A percentile compares a stretch with the other conserved stretches of the same genome.
Evolutionary conservation across 2,888 invertebrate genomes (phyloP).

Genomic region (Micropterix aruncella): DNA sequence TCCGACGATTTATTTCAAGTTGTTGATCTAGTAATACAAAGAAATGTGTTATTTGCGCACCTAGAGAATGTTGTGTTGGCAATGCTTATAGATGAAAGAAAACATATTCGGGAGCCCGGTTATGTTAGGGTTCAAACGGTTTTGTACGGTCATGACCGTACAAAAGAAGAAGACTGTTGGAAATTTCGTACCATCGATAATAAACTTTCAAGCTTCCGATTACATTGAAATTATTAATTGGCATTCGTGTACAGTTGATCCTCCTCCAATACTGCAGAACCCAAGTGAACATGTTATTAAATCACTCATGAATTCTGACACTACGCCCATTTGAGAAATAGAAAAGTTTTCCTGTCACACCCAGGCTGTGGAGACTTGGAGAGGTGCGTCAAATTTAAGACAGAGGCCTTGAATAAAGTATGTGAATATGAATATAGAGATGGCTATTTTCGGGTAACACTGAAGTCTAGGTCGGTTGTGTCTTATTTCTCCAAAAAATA

Average conservation of each 20-base stretch:
- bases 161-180: too few relatives aligned
- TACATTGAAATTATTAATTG: background rate
- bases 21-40: too few relatives aligned
- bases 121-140: background rate
- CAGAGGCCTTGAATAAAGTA: background rate
- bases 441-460: background rate
- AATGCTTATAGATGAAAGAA: background rate
- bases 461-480: too few relatives aligned
- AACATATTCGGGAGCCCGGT: background rate
- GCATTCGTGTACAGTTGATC: background rate
- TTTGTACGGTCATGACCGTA: too few relatives aligned
- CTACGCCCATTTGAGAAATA: background rate
- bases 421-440: background rate
- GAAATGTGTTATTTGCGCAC: too few relatives aligned
- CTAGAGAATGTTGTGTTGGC: too few relatives aligned
- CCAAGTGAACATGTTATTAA: background rate
- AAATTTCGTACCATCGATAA: background rate
- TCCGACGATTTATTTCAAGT: too few relatives aligned
- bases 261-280: background rate
- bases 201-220: background rate
- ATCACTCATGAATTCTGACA: background rate
- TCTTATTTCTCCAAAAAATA: background rate
- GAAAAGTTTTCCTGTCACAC: background rate
- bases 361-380: background rate
- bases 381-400: background rate